Conservation (phyloP, 2,113 vertebrate genomes). For the Prolemur simus region DNA sequence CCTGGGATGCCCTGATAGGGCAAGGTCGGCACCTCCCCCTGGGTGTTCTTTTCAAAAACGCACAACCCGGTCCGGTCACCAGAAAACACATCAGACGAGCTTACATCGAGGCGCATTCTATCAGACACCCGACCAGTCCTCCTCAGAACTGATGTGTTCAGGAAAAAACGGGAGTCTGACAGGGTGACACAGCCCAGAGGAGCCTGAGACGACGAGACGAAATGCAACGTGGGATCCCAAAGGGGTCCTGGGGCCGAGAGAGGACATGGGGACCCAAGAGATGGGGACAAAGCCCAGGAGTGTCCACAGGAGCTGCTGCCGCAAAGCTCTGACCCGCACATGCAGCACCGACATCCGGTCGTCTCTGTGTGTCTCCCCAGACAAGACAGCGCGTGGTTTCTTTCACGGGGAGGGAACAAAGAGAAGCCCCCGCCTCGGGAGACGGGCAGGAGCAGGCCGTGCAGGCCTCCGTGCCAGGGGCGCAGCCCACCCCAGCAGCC, state of each 20-base stretch:
- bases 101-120: too few relatives aligned
- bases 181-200: background rate
- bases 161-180: background rate
- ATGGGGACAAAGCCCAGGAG: background rate
- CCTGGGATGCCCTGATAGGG: background rate
- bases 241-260: background rate
- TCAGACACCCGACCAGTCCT: background rate
- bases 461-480: too few relatives aligned
- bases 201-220: background rate
- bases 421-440: background rate
- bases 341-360: too few relatives aligned
- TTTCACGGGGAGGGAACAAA: background rate
- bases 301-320: background rate
- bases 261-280: accelerated
- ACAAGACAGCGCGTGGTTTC: accelerated
- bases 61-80: background rate
- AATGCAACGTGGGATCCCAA: background rate
- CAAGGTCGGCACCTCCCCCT: background rate
- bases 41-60: background rate
- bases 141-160: too few relatives aligned
- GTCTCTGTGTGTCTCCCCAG: background rate
- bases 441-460: too few relatives aligned
- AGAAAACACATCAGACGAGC: background rate
- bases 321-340: too few relatives aligned
- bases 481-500: background rate